These are phyloP conservation scores for Tyto alba DNA, from an alignment of 2,113 vertebrate species.

Conservation along the genomic window DNA sequence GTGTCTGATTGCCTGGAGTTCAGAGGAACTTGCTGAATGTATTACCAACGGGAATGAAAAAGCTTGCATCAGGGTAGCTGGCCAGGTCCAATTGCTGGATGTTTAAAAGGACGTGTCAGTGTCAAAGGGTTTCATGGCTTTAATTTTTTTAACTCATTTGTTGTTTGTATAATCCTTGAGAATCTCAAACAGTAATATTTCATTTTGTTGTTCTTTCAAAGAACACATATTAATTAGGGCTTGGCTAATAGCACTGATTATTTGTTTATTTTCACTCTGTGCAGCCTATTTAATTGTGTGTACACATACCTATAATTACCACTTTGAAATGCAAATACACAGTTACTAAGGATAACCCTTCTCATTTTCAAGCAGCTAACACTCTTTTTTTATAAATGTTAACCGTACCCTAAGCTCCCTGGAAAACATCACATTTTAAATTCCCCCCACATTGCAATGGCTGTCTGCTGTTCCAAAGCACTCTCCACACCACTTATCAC, in stretches of 20 bases:
- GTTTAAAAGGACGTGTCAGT: background rate
- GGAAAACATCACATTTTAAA: background rate
- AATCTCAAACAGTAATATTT: background rate
- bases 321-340: constrained; percentile 62
- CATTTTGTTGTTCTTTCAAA: constrained; percentile 31
- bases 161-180: background rate
- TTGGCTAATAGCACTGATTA: constrained; percentile 42
- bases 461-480: background rate
- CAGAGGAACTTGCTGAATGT: constrained; percentile 55
- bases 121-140: background rate
- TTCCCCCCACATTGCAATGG: background rate
- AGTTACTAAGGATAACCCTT: constrained; percentile 52
- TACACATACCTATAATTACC: constrained; percentile 49
- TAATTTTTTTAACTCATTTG: background rate
- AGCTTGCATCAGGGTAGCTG: background rate
- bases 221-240: constrained; percentile 13
- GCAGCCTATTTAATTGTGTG: constrained; percentile 41
- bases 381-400: constrained; percentile 17
- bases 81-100: constrained; percentile 22
- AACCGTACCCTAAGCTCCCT: background rate
- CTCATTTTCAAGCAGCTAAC: constrained; percentile 25
- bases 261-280: constrained; percentile 62
- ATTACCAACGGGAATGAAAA: constrained; percentile 56
- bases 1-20: constrained; percentile 59
- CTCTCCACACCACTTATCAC: background rate